Evolutionary conservation across 2,888 invertebrate species (phyloP).

Genomic region (Operophtera brumata): DNA sequence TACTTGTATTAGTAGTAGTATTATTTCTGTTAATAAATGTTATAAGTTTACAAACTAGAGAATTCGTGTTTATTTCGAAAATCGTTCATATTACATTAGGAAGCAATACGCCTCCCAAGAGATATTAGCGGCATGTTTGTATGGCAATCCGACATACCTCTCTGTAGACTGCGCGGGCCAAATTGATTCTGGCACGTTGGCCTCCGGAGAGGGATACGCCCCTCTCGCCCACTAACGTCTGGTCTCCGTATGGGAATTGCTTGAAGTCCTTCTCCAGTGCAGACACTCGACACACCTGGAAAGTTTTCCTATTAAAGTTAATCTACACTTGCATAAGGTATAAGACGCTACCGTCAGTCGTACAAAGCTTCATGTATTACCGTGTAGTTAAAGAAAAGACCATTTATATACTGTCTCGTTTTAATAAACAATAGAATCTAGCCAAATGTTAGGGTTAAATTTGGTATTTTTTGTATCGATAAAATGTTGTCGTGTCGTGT

Average conservation of each 20-base stretch:
- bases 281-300: constrained; percentile 73
- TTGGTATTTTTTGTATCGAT: too few species aligned
- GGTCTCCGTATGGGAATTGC: constrained; percentile 84
- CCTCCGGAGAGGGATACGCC: constrained; percentile 87
- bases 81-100: neutral
- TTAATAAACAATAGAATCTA: too few species aligned
- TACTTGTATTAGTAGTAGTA: too few species aligned
- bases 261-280: constrained; percentile 77
- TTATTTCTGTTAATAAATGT: too few species aligned
- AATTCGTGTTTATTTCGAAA: too few species aligned
- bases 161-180: constrained; percentile 79
- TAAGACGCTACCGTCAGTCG: neutral
- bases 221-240: constrained; percentile 86
- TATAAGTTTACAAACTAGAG: too few species aligned
- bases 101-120: constrained; percentile 19
- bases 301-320: constrained; percentile 11
- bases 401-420: too few species aligned
- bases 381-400: too few species aligned
- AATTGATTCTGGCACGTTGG: constrained; percentile 85
- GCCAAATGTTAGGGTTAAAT: too few species aligned
- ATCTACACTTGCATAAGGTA: constrained; percentile 2
- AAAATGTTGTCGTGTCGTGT: too few species aligned
- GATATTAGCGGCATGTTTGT: constrained; percentile 17
- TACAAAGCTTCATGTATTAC: too few species aligned
- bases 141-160: constrained; percentile 53